Base-by-base conservation (phyloP, 2,113 vertebrate genomes). In the Mesembrinibis cayennensis region DNA sequence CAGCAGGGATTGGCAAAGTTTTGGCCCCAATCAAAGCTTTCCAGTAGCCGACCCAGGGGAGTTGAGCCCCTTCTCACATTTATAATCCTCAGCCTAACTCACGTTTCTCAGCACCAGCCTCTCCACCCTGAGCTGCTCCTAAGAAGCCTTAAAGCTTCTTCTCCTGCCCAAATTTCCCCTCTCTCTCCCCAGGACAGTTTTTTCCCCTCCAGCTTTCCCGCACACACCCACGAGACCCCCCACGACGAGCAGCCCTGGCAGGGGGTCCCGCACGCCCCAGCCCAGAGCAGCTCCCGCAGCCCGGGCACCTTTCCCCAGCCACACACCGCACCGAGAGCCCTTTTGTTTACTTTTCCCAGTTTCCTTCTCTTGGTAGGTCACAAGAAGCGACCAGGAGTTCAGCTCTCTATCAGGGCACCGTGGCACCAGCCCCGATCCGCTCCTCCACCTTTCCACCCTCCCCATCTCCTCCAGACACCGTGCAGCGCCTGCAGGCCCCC, bases 311-410 rank as follows among this genome's bases (percentile, higher is more conserved):
- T 94, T 29, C 82, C 71, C 59, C 7, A 3, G 55, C 32, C 62
- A 63, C 3, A 1, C 23, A 29, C 3, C 0, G 1, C 62, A 26
- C 20, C 0, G 0, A 80, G 55, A 12, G 13, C 42, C 65, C 52
- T 92, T 90, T 78, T 82, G 83, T 95, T 96, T 95, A 91, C 73
- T 91, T 95, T 70, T 91, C 73, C 56, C 72, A 45, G 34, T 73
- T 92, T 86, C 86, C 72, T 85, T 53, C 34, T 84, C 67, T 50
- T 6, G 0, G 26, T 32, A 58, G 47, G 32, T 78, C 59, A 74
- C 6, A 2, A 85, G 50, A 73, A 92, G 63, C 0, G 1, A 55
- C n/a, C 47, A 89, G 50, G 42, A 94, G n/a, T 45, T 90, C 62
- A 55, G 42, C 23, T 70, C 50, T 52, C 6, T 22, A 13, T 20